Conservation (phyloP, 2,888 invertebrate genomes). For the Lamellibrachia satsuma region DNA sequence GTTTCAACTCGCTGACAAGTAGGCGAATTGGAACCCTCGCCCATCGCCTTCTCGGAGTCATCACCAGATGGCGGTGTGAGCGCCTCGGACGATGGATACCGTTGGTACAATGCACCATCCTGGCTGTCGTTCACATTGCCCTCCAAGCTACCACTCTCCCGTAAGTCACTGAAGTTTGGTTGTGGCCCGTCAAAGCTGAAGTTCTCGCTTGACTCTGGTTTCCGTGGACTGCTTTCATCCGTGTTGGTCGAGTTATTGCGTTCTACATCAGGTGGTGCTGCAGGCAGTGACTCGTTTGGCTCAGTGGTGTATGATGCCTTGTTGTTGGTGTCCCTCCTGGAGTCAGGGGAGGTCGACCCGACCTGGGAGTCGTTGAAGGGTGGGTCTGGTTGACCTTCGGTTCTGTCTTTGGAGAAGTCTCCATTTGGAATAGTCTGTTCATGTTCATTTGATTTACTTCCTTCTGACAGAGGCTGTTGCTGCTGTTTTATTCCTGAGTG, state of each 20-base stretch:
- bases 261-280: not conserved
- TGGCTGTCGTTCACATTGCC: not conserved
- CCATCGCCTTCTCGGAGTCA: not conserved
- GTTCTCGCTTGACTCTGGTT: not conserved
- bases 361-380: not conserved
- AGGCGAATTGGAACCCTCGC: not conserved
- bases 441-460: not conserved
- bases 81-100: not conserved
- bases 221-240: not conserved
- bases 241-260: not conserved
- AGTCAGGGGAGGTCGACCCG: not conserved
- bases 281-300: not conserved
- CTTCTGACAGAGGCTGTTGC: not conserved
- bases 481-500: slow-evolving; percentile 1
- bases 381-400: not conserved
- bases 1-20: not conserved
- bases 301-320: not conserved
- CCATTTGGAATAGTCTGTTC: not conserved
- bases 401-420: not conserved
- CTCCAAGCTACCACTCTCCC: not conserved
- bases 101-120: not conserved
- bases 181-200: not conserved
- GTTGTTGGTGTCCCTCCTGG: not conserved
- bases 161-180: not conserved
- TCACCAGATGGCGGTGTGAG: slow-evolving; percentile 1